Evolutionary conservation across 2,113 vertebrate genomes (phyloP), one percentile per base, ranked within the genome.

Genomic region (Oplegnathus fasciatus): DNA sequence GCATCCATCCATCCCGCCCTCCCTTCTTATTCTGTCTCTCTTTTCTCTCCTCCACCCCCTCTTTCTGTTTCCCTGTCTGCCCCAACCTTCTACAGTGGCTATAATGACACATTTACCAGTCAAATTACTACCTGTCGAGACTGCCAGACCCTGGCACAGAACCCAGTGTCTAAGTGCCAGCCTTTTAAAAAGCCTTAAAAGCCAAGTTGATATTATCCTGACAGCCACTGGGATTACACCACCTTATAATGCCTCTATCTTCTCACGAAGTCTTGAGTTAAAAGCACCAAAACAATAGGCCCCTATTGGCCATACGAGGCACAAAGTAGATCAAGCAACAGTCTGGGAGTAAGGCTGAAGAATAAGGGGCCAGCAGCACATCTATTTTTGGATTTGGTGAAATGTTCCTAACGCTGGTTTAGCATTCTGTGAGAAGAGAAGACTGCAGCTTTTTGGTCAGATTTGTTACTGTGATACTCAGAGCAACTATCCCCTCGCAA

Each of bases 101-200:
- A 80, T 93, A 93, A 95, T 94, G 92, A 94, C 94, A 95, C 91
- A 94, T 94, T 92, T 91, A 93, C 89, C 89, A 90, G 91, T 88
- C 80, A 95, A 94, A 95, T 93, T 86, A 93, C 92, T 91, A 93
- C 91, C 89, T 93, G 86, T 80, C 75, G 85, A 88, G 89, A 91
- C 89, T 88, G 86, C 88, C 84, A 92, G 89, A 83, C 80, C 85
- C 75, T 91, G 88, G 89, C 89, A 83, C 81, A 75, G 86, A 83
- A 86, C 55, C 89, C 61, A 32, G 60, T 5, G 84, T 88, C 73
- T 89, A 84, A 90, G 86, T 90, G 85, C 86, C 85, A 84, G 69
- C 83, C 85, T 82, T 78, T 89, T 84, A 88, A 92, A 88, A 88
- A 89, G 84, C 82, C 88, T 81, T 84, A 80, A 86, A 85, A 91